Evolutionary conservation across 2,797 vertebrate genomes (phyloP).

Genomic region (Gouania willdenowi): DNA sequence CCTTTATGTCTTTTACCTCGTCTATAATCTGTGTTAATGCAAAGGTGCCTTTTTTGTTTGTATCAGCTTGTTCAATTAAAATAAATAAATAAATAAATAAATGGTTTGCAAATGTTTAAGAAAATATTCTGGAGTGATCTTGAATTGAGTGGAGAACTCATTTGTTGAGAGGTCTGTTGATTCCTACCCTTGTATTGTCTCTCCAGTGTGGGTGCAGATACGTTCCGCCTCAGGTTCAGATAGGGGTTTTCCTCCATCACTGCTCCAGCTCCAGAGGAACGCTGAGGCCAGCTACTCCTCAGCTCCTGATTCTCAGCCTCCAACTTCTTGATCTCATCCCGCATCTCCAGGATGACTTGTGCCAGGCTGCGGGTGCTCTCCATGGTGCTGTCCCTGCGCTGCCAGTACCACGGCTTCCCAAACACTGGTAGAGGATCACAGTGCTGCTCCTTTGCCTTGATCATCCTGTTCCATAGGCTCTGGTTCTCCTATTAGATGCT

Average conservation of each 20-base stretch:
- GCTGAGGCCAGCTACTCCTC: conserved; percentile 37
- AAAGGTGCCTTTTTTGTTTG: too few relatives aligned
- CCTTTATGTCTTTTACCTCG: too few relatives aligned
- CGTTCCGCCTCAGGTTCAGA: conserved; percentile 51
- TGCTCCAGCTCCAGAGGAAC: conserved; percentile 4
- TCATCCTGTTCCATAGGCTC: conserved; percentile 32
- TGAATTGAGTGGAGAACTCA: too few relatives aligned
- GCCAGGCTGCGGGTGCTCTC: conserved; percentile 77
- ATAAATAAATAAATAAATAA: too few relatives aligned
- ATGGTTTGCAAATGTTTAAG: too few relatives aligned
- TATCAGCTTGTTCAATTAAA: too few relatives aligned
- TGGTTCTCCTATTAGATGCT: conserved; percentile 1
- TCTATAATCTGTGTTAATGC: too few relatives aligned
- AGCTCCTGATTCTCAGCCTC: conserved; percentile 85
- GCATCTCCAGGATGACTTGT: conserved; percentile 84
- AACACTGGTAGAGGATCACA: conserved; percentile 42
- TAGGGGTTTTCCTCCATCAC: conserved; percentile 36
- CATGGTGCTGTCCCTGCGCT: conserved; percentile 70
- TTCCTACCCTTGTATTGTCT: conserved; percentile 76
- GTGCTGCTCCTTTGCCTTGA: conserved; percentile 49
- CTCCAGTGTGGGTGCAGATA: conserved; percentile 51
- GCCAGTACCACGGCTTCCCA: conserved; percentile 69
- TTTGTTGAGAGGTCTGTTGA: too few relatives aligned
- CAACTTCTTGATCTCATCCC: conserved; percentile 81
- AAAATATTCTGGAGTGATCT: too few relatives aligned